Evolutionary conservation across 2,797 vertebrate species (phyloP).

Genomic region (Anguilla megastoma): DNA sequence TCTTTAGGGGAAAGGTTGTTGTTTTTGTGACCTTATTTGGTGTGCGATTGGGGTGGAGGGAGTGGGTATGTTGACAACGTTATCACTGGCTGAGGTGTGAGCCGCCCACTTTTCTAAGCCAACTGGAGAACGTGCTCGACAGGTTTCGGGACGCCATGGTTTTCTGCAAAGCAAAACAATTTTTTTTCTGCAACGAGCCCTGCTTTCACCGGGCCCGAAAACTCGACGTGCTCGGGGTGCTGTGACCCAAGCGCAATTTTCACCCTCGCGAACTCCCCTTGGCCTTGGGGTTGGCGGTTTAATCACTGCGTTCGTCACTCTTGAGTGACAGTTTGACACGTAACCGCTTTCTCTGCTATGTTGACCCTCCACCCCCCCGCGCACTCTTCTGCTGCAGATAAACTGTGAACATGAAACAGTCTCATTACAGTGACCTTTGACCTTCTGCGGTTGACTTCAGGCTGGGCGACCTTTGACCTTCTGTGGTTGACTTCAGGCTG

Average conservation of each 20-base stretch:
- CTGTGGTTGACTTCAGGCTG: no score
- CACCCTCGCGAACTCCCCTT: neutral
- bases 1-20: neutral
- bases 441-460: neutral
- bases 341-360: neutral
- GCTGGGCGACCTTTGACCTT: no score
- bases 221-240: no score
- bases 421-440: neutral
- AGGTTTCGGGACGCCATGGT: neutral
- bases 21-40: neutral
- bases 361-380: neutral
- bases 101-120: neutral
- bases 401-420: neutral
- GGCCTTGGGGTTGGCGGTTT: neutral
- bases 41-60: neutral
- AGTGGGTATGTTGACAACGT: neutral
- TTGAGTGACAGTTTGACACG: neutral
- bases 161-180: neutral
- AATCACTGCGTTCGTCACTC: no score
- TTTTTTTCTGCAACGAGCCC: neutral
- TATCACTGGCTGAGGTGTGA: neutral
- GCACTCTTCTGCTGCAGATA: neutral
- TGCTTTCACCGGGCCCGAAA: no score
- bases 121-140: neutral
- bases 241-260: neutral